These are phyloP conservation scores for Notarius quadriscutis DNA, from an alignment of 2,113 vertebrate genomes.

Conservation along the genomic window DNA sequence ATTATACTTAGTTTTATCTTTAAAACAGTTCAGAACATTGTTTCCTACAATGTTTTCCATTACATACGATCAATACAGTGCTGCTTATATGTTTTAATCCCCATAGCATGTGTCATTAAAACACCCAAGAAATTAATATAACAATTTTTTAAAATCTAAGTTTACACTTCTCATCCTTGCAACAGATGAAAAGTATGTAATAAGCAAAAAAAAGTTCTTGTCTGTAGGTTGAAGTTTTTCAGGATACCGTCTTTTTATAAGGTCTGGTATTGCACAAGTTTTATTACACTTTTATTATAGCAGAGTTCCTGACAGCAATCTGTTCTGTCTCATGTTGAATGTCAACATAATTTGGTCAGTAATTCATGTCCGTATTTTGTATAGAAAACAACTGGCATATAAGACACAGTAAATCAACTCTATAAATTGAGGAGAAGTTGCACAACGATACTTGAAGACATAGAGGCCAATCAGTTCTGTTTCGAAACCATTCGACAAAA, in stretches of 20 bases:
- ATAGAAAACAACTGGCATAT: not conserved
- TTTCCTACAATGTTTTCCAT: not conserved
- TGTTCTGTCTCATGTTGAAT: not conserved
- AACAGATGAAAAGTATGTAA: not conserved
- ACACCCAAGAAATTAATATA: not conserved
- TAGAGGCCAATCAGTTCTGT: not conserved
- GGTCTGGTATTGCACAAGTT: not conserved
- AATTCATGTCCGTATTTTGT: not conserved
- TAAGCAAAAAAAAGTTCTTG: not conserved
- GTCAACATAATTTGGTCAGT: not conserved
- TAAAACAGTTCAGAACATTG: constrained; percentile 13
- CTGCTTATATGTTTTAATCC: not conserved
- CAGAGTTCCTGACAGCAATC: not conserved
- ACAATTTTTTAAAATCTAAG: not conserved
- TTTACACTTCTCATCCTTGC: not conserved
- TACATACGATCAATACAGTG: not conserved
- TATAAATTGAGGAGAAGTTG: too few relatives aligned
- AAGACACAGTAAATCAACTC: not conserved
- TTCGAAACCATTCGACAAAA: not conserved
- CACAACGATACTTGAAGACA: not conserved
- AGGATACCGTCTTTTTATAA: not conserved
- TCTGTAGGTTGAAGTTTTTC: not conserved
- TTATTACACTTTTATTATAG: not conserved
- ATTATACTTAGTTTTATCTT: not conserved
- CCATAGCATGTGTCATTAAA: not conserved